A percentile compares a stretch with the other conserved stretches of the same genome.
phyloP scores from a whole-genome alignment of 2,888 invertebrate species.

The Leucophenga maculata region DNA sequence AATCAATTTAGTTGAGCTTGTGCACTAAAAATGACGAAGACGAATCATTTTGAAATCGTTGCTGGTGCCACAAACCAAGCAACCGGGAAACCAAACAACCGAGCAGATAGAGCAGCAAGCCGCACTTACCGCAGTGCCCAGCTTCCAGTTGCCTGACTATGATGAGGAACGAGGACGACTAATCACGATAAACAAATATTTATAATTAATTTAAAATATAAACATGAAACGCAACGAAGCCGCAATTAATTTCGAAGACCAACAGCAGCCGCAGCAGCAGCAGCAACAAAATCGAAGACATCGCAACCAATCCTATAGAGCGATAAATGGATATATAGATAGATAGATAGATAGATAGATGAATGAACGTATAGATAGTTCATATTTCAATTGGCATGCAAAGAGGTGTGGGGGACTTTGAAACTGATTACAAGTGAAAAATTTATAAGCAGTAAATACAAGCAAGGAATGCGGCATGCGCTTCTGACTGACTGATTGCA shows the following conservation, averaged over 20 bases:
- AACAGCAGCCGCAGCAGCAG: no score
- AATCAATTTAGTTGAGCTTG: conserved; percentile 59
- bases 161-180: conserved; percentile 37
- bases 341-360: no score
- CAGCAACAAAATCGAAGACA: not conserved
- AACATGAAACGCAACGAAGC: conserved; percentile 49
- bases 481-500: conserved; percentile 5
- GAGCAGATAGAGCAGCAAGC: not conserved
- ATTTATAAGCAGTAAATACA: not conserved
- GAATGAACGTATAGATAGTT: no score
- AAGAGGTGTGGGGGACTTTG: no score
- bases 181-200: conserved; percentile 65
- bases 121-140: conserved; percentile 18
- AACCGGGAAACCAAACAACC: not conserved
- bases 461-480: not conserved
- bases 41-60: conserved; percentile 1
- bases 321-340: no score
- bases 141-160: conserved; percentile 1
- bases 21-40: conserved; percentile 20
- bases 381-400: no score
- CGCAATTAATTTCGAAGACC: conserved; percentile 58
- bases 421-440: not conserved
- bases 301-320: no score
- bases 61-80: conserved; percentile 2
- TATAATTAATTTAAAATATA: conserved; percentile 66